phyloP scores from a whole-genome alignment of 2,113 vertebrate genomes.

The Pycnonotus jocosus region DNA sequence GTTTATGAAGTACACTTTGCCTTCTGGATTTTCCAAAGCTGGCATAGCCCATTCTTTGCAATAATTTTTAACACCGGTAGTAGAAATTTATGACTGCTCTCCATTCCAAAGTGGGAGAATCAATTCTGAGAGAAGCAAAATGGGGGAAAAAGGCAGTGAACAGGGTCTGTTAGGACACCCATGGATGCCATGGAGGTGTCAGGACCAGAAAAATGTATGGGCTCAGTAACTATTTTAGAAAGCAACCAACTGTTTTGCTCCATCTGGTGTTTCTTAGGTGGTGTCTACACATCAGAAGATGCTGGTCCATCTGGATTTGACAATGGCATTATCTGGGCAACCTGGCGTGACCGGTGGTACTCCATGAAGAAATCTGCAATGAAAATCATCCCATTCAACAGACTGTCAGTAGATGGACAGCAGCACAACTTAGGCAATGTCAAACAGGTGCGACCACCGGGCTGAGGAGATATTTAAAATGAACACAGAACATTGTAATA shows the following conservation, averaged over 20 bases:
- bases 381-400: slow-evolving; percentile 91
- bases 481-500: background rate
- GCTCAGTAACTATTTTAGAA: background rate
- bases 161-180: background rate
- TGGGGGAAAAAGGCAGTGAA: background rate
- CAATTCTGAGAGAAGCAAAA: background rate
- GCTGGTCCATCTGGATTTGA: slow-evolving; percentile 76
- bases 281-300: slow-evolving; percentile 77
- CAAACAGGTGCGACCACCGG: slow-evolving; percentile 72
- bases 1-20: background rate
- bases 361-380: slow-evolving; percentile 92
- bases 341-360: slow-evolving; percentile 90
- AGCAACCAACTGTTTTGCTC: background rate
- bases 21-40: background rate
- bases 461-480: slow-evolving; percentile 25
- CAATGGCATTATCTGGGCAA: slow-evolving; percentile 93
- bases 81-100: background rate
- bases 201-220: background rate
- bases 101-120: background rate
- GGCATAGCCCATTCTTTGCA: background rate
- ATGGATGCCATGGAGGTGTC: background rate
- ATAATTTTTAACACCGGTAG: background rate
- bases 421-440: slow-evolving; percentile 49
- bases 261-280: slow-evolving; percentile 71
- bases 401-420: slow-evolving; percentile 72